Evolutionary conservation across 2,888 invertebrate species (phyloP), one percentile per base, ranked within the genome.

Genomic region (Schizotus pectinicornis): DNA sequence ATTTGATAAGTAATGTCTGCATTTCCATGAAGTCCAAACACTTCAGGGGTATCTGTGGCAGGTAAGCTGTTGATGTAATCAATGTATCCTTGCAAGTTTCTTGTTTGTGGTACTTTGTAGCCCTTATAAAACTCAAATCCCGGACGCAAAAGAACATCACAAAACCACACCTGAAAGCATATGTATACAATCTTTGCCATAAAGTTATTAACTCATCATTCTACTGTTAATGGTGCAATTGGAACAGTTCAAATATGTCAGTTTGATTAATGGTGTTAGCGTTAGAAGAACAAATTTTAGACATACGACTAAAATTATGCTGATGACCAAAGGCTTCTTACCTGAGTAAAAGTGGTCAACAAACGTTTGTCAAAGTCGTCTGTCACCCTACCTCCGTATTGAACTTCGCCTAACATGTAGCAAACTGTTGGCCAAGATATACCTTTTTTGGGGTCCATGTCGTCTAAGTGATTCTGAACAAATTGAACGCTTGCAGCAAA

Each of bases 1-100:
- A 97, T 98, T 81, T 97, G 96, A 80, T 97, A 97, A 71, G 97
- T 97, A 64, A 98, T 97, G 76, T 98, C 97, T 47, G 98, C 97
- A 80, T 98, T 98, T 6, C 91, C 85, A 79, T 98, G 97, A 48
- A 98, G 83, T n/a, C 98, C 98, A 79, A 97, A 97, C 6, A 95
- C 95, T 82, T 97, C 95, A 0, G 98, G 98, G 1, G 93, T 91
- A 77, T 98, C 98, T 13, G 89, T 88, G 12, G 87, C 80, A 1
- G 94, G 94, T 63, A 98, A 82, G 70, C 87, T 87, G 71, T 91
- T 93, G 50, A 98, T 95, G 74, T 93, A 94, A 75, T 93, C 92
- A 34, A 93, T 81, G 74, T 95, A 95, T 3, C 87, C 87, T 64
- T 89, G 88, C 42, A 94, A 81, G 74, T 88, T 92, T 72, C 91